phyloP scores from a whole-genome alignment of 2,113 vertebrate species.

The Hippocampus guttulatus region DNA sequence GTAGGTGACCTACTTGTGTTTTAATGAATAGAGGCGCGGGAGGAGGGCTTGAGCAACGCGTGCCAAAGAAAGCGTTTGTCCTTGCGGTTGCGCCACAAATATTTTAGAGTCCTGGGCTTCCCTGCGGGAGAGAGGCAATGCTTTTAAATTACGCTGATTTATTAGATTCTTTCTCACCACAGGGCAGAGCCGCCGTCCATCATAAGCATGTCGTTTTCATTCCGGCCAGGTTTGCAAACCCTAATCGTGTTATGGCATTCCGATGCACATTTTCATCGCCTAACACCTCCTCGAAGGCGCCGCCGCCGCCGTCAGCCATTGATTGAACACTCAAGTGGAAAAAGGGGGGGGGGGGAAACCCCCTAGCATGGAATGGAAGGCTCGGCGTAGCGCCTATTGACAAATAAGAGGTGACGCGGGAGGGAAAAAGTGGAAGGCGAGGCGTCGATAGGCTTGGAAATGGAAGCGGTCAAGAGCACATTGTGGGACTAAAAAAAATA shows the following conservation, averaged over 20 bases:
- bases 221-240: slow-evolving; percentile 30
- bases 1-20: slow-evolving; percentile 68
- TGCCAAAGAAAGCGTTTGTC: slow-evolving; percentile 52
- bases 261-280: slow-evolving; percentile 54
- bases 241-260: slow-evolving; percentile 54
- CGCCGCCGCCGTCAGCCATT: slow-evolving; percentile 31
- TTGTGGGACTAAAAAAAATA: not conserved
- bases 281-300: slow-evolving; percentile 38
- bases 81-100: slow-evolving; percentile 34
- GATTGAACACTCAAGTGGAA: slow-evolving; percentile 55
- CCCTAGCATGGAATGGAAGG: slow-evolving; percentile 24
- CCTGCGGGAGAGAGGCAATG: slow-evolving; percentile 34
- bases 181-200: slow-evolving; percentile 47
- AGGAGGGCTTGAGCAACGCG: slow-evolving; percentile 13
- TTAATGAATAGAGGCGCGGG: slow-evolving; percentile 51
- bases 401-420: slow-evolving; percentile 20
- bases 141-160: slow-evolving; percentile 53
- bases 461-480: slow-evolving; percentile 44
- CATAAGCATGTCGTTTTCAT: slow-evolving; percentile 48
- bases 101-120: slow-evolving; percentile 27
- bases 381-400: slow-evolving; percentile 36
- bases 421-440: slow-evolving; percentile 19
- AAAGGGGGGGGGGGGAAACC: slow-evolving; percentile 5
- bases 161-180: slow-evolving; percentile 45
- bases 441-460: slow-evolving; percentile 25